These are phyloP conservation scores for Calliopum simillimum DNA, from an alignment of 2,888 invertebrate genomes.

Conservation along the genomic window DNA sequence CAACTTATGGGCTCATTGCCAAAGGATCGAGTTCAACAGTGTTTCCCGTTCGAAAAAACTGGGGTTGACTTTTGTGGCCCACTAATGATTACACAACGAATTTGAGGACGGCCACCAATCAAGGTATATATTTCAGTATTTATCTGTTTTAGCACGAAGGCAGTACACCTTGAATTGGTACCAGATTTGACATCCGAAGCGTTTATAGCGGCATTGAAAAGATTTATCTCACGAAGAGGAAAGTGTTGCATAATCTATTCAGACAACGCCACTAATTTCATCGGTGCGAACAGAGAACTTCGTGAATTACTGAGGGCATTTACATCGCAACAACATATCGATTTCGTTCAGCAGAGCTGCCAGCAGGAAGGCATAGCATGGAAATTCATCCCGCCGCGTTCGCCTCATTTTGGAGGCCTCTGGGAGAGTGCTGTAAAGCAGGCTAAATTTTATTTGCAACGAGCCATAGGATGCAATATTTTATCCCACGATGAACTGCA, in stretches of 20 bases:
- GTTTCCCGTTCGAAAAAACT: too few relatives aligned
- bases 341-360: too few relatives aligned
- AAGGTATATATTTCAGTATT: too few relatives aligned
- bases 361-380: not conserved
- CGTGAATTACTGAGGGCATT: not conserved
- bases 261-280: slow-evolving; percentile 9
- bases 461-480: not conserved
- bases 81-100: too few relatives aligned
- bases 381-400: not conserved
- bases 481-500: slow-evolving; percentile 37
- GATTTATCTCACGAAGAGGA: slow-evolving; percentile 14
- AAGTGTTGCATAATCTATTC: not conserved
- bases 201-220: slow-evolving; percentile 24
- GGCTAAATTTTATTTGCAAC: not conserved
- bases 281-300: not conserved
- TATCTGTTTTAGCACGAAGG: too few relatives aligned
- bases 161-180: slow-evolving; percentile 18
- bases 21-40: too few relatives aligned
- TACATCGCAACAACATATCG: too few relatives aligned
- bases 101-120: too few relatives aligned
- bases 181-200: slow-evolving; percentile 21
- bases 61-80: too few relatives aligned
- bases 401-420: not conserved
- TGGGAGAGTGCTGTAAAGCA: slow-evolving; percentile 2
- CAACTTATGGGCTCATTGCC: too few relatives aligned